phyloP scores from a whole-genome alignment of 2,113 vertebrate species.

The Lycaon pictus region DNA sequence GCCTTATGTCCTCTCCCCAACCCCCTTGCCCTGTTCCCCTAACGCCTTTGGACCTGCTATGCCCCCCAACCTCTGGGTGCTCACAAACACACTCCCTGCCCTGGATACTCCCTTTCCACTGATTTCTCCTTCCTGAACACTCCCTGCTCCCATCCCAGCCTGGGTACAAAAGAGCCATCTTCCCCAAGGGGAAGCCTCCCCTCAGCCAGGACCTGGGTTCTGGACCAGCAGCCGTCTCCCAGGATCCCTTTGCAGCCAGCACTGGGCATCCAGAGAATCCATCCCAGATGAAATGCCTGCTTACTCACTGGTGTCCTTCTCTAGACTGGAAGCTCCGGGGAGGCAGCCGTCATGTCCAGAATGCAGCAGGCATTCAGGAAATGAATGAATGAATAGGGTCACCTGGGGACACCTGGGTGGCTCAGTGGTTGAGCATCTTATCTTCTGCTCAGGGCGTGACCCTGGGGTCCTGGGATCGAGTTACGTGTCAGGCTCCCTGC shows the following conservation, averaged over 20 bases:
- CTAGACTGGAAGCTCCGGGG: background rate
- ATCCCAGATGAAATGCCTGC: fast-evolving
- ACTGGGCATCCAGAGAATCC: background rate
- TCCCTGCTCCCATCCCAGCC: background rate
- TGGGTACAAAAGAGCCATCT: background rate
- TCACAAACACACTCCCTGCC: background rate
- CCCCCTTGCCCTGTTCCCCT: too few relatives aligned
- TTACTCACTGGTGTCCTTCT: background rate
- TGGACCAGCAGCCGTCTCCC: background rate
- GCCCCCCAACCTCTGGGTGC: fast-evolving
- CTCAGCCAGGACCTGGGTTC: background rate
- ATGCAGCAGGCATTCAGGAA: background rate
- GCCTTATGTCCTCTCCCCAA: background rate
- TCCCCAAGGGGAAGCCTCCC: background rate
- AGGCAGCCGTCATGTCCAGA: background rate
- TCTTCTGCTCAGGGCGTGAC: too few relatives aligned
- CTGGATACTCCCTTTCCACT: background rate
- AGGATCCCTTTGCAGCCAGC: background rate
- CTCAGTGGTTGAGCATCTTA: too few relatives aligned
- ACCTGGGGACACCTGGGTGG: too few relatives aligned
- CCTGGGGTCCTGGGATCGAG: too few relatives aligned
- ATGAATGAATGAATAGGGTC: too few relatives aligned
- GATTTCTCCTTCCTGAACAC: background rate
- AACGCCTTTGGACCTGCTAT: background rate
- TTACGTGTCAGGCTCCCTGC: fast-evolving